Percentiles rank a stretch among this genome's conserved stretches.
Conservation (phyloP, 2,888 invertebrate species). For the Dexiosoma caninum region DNA sequence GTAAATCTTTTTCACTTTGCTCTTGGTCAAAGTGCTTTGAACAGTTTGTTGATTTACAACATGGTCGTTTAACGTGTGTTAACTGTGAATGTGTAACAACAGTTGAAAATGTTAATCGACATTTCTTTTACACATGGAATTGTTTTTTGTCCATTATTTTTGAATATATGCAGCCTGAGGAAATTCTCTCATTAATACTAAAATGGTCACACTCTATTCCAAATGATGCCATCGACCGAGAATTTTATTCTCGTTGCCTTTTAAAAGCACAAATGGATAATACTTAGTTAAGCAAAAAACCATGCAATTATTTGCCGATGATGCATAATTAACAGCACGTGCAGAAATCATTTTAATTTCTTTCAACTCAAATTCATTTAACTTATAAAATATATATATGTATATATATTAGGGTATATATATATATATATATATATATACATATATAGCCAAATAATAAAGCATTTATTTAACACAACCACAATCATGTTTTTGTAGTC, state of each 20-base stretch:
- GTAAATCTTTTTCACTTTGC: constrained; percentile 69
- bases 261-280: constrained; percentile 68
- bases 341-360: constrained; percentile 11
- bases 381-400: constrained; percentile 43
- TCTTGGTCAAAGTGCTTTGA: constrained; percentile 77
- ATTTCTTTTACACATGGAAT: constrained; percentile 78
- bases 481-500: no score
- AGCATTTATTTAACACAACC: background rate
- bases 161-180: constrained; percentile 73
- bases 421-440: background rate
- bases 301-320: background rate
- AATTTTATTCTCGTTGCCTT: constrained; percentile 76
- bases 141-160: constrained; percentile 75
- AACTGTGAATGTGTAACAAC: constrained; percentile 74
- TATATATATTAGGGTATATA: background rate
- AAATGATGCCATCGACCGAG: constrained; percentile 76
- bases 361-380: background rate
- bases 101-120: constrained; percentile 73
- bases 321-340: background rate
- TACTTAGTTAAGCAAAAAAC: background rate
- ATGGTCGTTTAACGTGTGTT: constrained; percentile 74
- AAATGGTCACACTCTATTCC: constrained; percentile 77
- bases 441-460: background rate
- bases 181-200: constrained; percentile 74
- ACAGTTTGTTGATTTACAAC: constrained; percentile 75